Evolutionary conservation across 2,888 invertebrate species (phyloP), one percentile per base, ranked within the genome.

Genomic region (Chloroclysta siterata): DNA sequence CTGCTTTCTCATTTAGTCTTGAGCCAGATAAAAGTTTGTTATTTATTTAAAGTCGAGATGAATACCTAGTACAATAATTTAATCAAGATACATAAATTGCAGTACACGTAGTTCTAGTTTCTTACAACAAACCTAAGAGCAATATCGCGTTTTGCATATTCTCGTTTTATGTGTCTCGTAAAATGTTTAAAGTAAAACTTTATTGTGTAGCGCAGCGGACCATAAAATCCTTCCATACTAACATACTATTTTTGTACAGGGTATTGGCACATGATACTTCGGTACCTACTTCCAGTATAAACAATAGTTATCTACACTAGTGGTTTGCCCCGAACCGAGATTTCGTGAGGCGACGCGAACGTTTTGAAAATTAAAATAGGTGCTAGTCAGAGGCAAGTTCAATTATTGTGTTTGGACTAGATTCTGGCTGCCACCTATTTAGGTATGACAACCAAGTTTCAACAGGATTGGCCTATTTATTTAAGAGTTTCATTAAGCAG

Each of bases 131-230:
- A 59, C 68, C 63, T 72, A 67, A 63, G 68, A 74, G 71, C 68
- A 70, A 78, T 78, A 79, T 79, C 72, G 74, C 76, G 77, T 79
- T 81, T 80, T 84, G 78, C 81, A 81, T 82, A 77, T 80, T 81
- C 82, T 77, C 82, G 81, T 83, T 88, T 89, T 85, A 88, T 81
- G 84, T 82, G 76, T 65, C 69, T 82, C 83, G 80, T 88, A 87
- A 89, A 89, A 86, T 85, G 78, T 85, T 87, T 85, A 77, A 84
- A 88, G 82, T 79, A 81, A 81, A 80, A 80, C 77, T 85, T 85
- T 87, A 88, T 80, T 83, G 83, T 86, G 70, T 63, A 60, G 60
- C 70, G 72, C 65, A 61, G 58, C 58, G 48, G 66, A 70, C 63
- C 80, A 78, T 90, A 87, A 89, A 89, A 86, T 74, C 64, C 54